Evolutionary conservation across 2,888 invertebrate species (phyloP).

Genomic region (Parasteatoda lunata): DNA sequence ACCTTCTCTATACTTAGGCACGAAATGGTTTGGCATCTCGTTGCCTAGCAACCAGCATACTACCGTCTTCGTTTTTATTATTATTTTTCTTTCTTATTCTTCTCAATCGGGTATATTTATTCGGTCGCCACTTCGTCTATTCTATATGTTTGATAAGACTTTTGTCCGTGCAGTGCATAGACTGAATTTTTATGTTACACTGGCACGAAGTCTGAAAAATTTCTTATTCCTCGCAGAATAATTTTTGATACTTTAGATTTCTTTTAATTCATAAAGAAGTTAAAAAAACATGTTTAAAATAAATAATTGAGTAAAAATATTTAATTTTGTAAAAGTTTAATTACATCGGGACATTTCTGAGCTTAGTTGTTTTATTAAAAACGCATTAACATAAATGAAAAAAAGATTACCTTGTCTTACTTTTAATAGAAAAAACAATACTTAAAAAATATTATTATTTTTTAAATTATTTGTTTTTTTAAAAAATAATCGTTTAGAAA

Average conservation of each 20-base stretch:
- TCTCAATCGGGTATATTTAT: constrained; percentile 57
- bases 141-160: constrained; percentile 54
- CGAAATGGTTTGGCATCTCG: constrained; percentile 57
- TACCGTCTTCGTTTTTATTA: constrained; percentile 28
- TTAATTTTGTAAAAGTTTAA: background rate
- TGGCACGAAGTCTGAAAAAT: background rate
- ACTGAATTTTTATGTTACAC: background rate
- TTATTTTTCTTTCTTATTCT: constrained; percentile 28
- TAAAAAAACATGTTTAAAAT: background rate
- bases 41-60: constrained; percentile 52
- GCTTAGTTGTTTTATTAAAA: no score
- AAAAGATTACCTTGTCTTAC: no score
- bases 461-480: no score
- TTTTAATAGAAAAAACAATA: no score
- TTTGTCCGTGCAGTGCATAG: background rate
- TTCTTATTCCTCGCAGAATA: no score
- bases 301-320: background rate
- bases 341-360: no score
- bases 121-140: constrained; percentile 53
- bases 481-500: no score
- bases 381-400: no score
- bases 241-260: background rate
- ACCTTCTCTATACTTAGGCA: constrained; percentile 53
- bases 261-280: background rate
- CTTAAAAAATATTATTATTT: no score